These are phyloP conservation scores for Sciaenops ocellatus DNA, from an alignment of 2,797 vertebrate species.

Conservation along the genomic window DNA sequence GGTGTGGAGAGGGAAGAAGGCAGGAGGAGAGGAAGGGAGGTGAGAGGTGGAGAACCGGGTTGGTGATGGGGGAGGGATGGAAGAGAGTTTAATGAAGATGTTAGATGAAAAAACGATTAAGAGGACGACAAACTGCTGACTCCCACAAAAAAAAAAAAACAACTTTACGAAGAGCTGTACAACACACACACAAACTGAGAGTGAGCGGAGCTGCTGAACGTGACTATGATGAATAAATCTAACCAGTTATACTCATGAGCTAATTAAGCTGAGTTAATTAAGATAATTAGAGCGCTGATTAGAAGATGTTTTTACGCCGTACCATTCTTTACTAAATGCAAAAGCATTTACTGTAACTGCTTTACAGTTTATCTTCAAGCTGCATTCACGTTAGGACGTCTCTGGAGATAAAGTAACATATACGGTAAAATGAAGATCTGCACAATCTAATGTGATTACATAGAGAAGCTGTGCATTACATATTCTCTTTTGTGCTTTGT, in stretches of 20 bases:
- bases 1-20: constrained; percentile 1
- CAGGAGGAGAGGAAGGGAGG: background rate
- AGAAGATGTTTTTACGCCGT: constrained; percentile 6
- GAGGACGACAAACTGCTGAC: constrained; percentile 32
- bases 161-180: background rate
- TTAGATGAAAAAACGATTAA: background rate
- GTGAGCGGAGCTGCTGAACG: background rate
- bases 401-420: too few relatives aligned
- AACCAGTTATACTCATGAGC: background rate
- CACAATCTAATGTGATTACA: too few relatives aligned
- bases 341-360: too few relatives aligned
- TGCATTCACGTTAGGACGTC: background rate
- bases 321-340: background rate
- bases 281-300: constrained; percentile 38
- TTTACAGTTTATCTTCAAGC: background rate
- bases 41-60: background rate
- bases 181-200: background rate
- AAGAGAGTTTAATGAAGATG: background rate
- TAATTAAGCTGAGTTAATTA: constrained; percentile 50
- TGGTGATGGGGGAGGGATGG: background rate
- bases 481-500: background rate
- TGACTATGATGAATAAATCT: constrained; percentile 27
- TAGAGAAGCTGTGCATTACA: background rate
- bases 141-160: background rate
- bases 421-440: background rate